Base-by-base conservation (phyloP, 2,797 vertebrate species). In the Uromys caudimaculatus region DNA sequence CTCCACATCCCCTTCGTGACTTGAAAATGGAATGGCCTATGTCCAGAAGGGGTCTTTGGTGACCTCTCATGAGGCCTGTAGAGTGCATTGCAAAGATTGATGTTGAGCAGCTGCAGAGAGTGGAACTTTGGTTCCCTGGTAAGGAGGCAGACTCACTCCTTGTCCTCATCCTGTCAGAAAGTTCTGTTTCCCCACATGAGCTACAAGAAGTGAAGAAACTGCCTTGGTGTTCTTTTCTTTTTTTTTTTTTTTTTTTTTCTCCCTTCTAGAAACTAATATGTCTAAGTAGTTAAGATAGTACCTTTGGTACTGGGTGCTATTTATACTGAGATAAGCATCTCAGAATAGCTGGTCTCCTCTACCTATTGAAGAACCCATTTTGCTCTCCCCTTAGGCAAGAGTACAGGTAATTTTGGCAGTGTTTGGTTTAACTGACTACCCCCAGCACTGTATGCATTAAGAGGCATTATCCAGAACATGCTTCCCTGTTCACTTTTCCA, bases 281-380 rank as follows among this genome's bases (percentile, higher is more conserved):
- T 92, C 83, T 73, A 91, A 47, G 52, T 89, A 84, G 95, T 64
- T 67, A 52, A 89, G 50, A 94, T 27, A 16, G 44, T 54, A 67
- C 23, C 84, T 91, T 90, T 29, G 47, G 41, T 23, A 91, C 19
- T 11, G 64, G 35, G 60, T 79, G 32, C 82, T 83, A 0, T 69
- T 71, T 52, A 52, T 89, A 67, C 73, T 50, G 58, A 47, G 64
- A 71, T 82, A 79, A 86, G 69, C 58, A 38, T 89, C 79, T 92
- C 6, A 17, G 16, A 75, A 47, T 76, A 91, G 62, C 73, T 76
- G 21, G 85, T 90, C 24, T 32, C n/a, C 47, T 92, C 50, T 67
- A 47, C 35, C n/a, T 44, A 1, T 75, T 69, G 69, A 60, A 41
- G 29, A 84, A 75, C 50, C 27, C 38, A 16, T 16, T 78, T 87